Evolutionary conservation across 1,140 invertebrate species (phyloP), one percentile per base, ranked within the genome.

Genomic region (Schmidtea mediterranea): DNA sequence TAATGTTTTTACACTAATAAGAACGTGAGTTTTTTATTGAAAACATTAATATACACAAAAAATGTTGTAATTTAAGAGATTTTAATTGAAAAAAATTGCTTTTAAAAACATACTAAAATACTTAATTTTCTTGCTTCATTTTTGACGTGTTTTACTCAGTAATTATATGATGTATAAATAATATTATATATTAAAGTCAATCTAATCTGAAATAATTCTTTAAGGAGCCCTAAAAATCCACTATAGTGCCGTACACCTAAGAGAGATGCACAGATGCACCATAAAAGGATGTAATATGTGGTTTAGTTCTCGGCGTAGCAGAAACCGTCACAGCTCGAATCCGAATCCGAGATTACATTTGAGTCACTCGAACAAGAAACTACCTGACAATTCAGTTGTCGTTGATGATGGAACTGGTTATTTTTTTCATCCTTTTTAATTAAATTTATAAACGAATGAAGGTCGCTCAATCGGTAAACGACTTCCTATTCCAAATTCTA

Each of bases 261-360:
- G 83, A 16, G 92, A 98, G 70, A 97, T 97, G 89, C 90, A 98
- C 65, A 87, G 86, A 62, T 98, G 90, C 62, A 92, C 87, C 0
- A 84, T 97, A 0, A 80, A 86, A 57, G 89, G 90, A 0, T 98
- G 90, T 67, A 92, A 81, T 60, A 95, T 94, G 82, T 90, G 92
- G 81, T 97, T 98, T 62, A 92, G 84, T 62, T 92, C 84, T 12
- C 71, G 89, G 53, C 71, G 90, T 50, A 90, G 83, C 18, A 70
- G 89, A 23, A 97, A 97, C 61, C 73, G 90, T 1, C 90, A 97
- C 63, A 86, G 80, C 62, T 84, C 87, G 6, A 95, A 95, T 66
- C 87, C 86, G 0, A 97, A 98, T 69, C 89, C 90, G 0, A 95
- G 95, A 63, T 68, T 97, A 3, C 90, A 98, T 66, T 90, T 67